Percentiles rank a stretch among this genome's conserved stretches.
Conservation (phyloP, 1,140 invertebrate genomes). For the Rhagoletis zephyria region DNA sequence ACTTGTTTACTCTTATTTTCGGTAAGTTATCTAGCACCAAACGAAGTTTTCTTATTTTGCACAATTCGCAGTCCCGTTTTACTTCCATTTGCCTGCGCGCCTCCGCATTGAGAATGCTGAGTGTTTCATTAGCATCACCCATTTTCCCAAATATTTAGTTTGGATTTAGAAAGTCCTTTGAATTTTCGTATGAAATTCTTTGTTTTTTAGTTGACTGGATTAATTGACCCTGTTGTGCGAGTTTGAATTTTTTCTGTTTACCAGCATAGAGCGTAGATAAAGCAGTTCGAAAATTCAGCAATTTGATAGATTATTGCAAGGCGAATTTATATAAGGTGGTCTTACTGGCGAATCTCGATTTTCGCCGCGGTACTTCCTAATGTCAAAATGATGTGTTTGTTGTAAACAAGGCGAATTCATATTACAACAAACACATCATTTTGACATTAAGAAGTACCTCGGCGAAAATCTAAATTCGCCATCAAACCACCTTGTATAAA, state of each 20-base stretch:
- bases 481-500: too few relatives aligned
- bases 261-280: background rate
- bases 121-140: slow-evolving; percentile 55
- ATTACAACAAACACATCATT: too few relatives aligned
- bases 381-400: too few relatives aligned
- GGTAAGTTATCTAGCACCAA: slow-evolving; percentile 37
- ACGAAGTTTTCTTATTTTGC: slow-evolving; percentile 51
- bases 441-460: too few relatives aligned
- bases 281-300: background rate
- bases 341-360: too few relatives aligned
- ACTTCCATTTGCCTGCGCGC: slow-evolving; percentile 52
- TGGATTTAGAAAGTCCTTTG: too few relatives aligned
- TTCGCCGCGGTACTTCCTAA: too few relatives aligned
- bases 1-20: slow-evolving; percentile 21
- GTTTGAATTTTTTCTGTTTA: too few relatives aligned
- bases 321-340: too few relatives aligned
- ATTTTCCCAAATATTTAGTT: background rate
- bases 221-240: background rate
- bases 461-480: too few relatives aligned
- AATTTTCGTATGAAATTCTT: background rate
- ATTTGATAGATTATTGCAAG: background rate
- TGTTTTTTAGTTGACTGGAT: background rate
- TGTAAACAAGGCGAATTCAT: too few relatives aligned
- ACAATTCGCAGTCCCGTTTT: slow-evolving; percentile 51
- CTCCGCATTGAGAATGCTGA: slow-evolving; percentile 56